A percentile compares a stretch with the other conserved stretches of the same genome.
Conservation (phyloP, 2,113 vertebrate species). For the Cebus imitator region DNA sequence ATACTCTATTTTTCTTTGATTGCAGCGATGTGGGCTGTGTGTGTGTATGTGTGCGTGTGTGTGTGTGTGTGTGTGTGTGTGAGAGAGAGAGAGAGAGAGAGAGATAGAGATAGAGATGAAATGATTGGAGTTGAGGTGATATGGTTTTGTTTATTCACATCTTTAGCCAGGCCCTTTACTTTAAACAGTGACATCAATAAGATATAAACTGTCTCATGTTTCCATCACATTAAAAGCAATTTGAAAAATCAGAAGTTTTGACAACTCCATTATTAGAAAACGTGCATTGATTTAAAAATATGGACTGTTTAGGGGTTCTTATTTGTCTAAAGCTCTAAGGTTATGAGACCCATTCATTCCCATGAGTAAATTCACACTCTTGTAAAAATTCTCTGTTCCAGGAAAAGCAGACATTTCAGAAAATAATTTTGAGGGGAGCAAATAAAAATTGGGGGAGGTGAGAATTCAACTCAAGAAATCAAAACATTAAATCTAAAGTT, state of each 20-base stretch:
- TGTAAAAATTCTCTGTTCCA: neutral
- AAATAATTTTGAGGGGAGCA: neutral
- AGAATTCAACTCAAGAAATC: slow-evolving; percentile 1
- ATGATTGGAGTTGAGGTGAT: neutral
- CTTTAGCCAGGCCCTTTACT: neutral
- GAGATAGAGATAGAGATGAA: neutral
- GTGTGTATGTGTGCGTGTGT: neutral
- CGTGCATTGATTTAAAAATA: neutral
- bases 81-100: no score
- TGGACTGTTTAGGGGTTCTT: neutral
- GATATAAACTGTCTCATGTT: slow-evolving; percentile 9
- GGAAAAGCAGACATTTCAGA: slow-evolving; percentile 1
- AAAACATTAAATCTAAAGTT: slow-evolving; percentile 22
- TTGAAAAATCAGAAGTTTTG: slow-evolving; percentile 7
- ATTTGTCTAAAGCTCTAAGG: neutral
- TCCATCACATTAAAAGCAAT: neutral
- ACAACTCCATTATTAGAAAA: neutral
- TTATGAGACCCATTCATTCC: neutral
- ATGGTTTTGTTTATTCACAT: neutral
- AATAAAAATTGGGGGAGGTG: neutral
- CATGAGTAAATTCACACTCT: neutral
- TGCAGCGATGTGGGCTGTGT: neutral
- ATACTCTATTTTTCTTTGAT: neutral
- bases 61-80: neutral
- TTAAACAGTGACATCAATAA: neutral